Evolutionary conservation across 2,888 invertebrate species (phyloP), one percentile per base, ranked within the genome.

Genomic region (Adelphocoris suturalis): DNA sequence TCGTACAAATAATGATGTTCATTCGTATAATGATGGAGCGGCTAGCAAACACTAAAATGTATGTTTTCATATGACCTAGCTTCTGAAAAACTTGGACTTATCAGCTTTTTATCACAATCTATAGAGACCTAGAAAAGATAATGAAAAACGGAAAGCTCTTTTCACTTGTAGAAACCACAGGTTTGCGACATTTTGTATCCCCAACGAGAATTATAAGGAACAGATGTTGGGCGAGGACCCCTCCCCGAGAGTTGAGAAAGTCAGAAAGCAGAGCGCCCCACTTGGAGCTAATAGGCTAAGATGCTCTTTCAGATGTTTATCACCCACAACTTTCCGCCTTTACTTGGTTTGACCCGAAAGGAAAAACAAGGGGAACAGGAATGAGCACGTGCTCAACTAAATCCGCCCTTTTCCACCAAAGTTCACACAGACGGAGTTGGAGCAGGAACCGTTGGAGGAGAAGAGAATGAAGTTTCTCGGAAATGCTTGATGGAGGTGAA

Each of bases 251-350:
- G 52, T 52, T 16, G 16, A 11, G 12, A 52, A 52, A 52, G 16
- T 52, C 52, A 11, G 52, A 52, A 52, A 52, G 11, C 52, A 1
- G 52, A 52, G 52, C 52, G 52, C 52, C 52, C 52, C 52, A 52
- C 52, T 52, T 52, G 52, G 52, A 52, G 52, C 52, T 52, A 52
- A 52, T 16, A 52, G 52, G 52, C 14, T 52, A 52, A 52, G 52
- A 52, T 52, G 52, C 52, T 52, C 52, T 52, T 52, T 52, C 52
- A 52, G 52, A 52, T 52, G 52, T 52, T 52, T 52, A 52, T 52
- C 52, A 16, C 52, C 52, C 14, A 11, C 52, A 52, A 52, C 52
- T 52, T 52, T 52, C 52, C 52, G 52, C 52, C 52, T 52, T 52
- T 52, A 52, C 5, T 11, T 11, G 52, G 52, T 52, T 52, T 52